Percentiles rank a stretch among this genome's conserved stretches.
phyloP scores from a whole-genome alignment of 2,888 invertebrate genomes.

The Acrobeloides nanus region DNA sequence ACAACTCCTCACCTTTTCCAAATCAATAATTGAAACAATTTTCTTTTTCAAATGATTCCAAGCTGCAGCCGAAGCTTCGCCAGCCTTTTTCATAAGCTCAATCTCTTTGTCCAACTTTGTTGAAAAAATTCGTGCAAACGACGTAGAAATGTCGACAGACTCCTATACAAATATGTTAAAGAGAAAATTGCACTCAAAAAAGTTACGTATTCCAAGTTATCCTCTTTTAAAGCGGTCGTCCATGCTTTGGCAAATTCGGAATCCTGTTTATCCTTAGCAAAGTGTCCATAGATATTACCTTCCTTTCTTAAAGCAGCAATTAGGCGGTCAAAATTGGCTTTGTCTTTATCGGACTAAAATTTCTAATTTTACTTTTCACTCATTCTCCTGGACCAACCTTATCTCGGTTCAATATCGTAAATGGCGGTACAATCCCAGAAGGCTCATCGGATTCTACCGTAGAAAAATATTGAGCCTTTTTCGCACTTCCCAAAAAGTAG shows the following conservation, averaged over 20 bases:
- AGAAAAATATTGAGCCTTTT: constrained; percentile 90
- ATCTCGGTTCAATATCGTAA: constrained; percentile 79
- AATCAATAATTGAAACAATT: constrained; percentile 96
- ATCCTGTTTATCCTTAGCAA: constrained; percentile 72
- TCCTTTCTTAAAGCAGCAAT: constrained; percentile 77
- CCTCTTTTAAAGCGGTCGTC: constrained; percentile 70
- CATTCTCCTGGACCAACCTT: constrained; percentile 63
- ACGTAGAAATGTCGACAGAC: constrained; percentile 69
- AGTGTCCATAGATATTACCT: constrained; percentile 74
- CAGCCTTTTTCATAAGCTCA: constrained; percentile 80
- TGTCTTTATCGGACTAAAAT: constrained; percentile 76
- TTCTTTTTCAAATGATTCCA: constrained; percentile 91
- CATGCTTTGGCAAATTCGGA: constrained; percentile 88
- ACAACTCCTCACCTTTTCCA: constrained; percentile 69
- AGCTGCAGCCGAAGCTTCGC: constrained; percentile 82
- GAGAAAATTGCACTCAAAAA: constrained; percentile 2
- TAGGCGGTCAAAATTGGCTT: constrained; percentile 67
- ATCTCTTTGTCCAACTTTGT: constrained; percentile 90
- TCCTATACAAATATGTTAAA: constrained; percentile 7
- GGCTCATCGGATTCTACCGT: constrained; percentile 71
- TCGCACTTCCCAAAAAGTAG: constrained; percentile 86
- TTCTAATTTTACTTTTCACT: background rate
- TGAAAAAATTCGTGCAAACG: constrained; percentile 78
- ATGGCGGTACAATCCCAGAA: constrained; percentile 70
- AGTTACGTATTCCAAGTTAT: constrained; percentile 62